phyloP scores from a whole-genome alignment of 2,113 vertebrate species.

The Microcebus ravelobensis region DNA sequence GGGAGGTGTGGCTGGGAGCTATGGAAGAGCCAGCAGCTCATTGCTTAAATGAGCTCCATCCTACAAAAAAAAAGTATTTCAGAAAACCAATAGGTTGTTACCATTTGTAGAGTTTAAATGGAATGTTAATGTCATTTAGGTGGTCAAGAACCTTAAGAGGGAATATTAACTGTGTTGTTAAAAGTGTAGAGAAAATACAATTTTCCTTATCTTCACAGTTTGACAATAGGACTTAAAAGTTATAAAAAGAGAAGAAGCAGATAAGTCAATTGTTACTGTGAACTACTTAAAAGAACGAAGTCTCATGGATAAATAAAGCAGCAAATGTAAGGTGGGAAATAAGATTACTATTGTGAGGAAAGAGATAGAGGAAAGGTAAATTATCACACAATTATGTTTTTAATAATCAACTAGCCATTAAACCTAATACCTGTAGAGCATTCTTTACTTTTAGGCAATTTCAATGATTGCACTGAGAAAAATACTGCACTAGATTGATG shows the following conservation, averaged over 20 bases:
- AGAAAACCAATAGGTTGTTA: not conserved
- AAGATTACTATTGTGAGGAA: not conserved
- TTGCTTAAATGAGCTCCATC: not conserved
- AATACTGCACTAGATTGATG: not conserved
- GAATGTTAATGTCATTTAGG: not conserved
- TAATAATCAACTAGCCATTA: not conserved
- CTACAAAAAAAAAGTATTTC: not conserved
- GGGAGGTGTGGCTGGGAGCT: not conserved
- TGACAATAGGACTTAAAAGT: not conserved
- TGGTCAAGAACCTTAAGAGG: not conserved
- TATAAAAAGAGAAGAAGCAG: not conserved
- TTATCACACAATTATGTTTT: not conserved
- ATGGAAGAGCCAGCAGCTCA: not conserved
- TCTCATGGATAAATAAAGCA: not conserved
- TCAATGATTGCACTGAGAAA: not conserved
- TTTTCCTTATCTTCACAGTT: not conserved
- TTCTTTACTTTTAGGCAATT: not conserved
- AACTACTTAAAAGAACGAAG: not conserved
- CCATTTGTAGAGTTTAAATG: not conserved
- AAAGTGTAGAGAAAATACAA: not conserved
- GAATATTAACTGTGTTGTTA: not conserved
- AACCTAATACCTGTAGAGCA: not conserved
- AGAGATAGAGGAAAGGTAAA: not conserved
- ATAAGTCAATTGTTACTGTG: not conserved
- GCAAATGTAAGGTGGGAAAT: not conserved